Evolutionary conservation across 2,888 invertebrate species (phyloP).

Genomic region (Fragum sueziense): DNA sequence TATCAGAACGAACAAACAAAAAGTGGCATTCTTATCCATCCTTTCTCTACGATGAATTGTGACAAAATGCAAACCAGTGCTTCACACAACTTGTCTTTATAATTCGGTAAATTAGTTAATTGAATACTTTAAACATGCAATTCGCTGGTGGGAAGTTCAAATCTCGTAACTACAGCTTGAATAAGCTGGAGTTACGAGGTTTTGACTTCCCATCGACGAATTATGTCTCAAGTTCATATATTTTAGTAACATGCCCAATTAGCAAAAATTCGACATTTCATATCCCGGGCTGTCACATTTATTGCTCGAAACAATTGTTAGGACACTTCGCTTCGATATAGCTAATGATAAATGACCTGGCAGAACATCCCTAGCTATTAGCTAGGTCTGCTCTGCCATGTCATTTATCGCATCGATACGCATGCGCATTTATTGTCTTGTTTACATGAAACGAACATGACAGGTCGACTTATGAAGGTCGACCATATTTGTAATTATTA

Average conservation of each 20-base stretch:
- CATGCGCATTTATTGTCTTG: slow-evolving; percentile 26
- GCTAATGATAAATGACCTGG: no score
- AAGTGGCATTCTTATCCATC: neutral
- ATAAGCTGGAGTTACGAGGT: no score
- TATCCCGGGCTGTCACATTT: slow-evolving; percentile 18
- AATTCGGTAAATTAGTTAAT: neutral
- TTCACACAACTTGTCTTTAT: neutral
- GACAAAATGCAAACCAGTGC: neutral
- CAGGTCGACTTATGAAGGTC: slow-evolving; percentile 2
- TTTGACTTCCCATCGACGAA: no score
- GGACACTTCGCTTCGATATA: neutral
- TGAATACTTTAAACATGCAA: no score
- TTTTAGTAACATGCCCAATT: neutral
- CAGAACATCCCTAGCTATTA: no score
- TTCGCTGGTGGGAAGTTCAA: no score
- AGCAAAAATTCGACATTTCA: neutral
- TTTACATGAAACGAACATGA: slow-evolving; percentile 22
- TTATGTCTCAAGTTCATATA: neutral
- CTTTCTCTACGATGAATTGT: neutral
- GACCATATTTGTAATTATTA: slow-evolving; percentile 11
- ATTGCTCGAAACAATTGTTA: slow-evolving; percentile 14
- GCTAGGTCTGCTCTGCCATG: no score
- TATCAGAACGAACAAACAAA: slow-evolving; percentile 6
- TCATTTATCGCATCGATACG: no score
- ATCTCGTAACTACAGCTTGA: no score